phyloP scores from a whole-genome alignment of 1,140 invertebrate species.

The Magallana gigas region DNA sequence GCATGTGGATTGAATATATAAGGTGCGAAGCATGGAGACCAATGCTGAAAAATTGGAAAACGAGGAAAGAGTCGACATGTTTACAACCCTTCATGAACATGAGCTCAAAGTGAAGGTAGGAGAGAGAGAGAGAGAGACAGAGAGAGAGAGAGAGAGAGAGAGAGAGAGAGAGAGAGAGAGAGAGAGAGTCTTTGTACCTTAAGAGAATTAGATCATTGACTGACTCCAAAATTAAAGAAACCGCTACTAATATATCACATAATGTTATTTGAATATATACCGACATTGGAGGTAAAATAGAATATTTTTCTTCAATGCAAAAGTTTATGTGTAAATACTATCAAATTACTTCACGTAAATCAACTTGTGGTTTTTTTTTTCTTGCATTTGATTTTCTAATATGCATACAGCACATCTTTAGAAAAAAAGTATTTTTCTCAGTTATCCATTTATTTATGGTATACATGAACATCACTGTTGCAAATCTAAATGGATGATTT shows the following conservation, averaged over 20 bases:
- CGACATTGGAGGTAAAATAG: not conserved
- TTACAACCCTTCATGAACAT: slow-evolving; percentile 9
- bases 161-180: not conserved
- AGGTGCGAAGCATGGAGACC: not conserved
- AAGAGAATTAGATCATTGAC: not conserved
- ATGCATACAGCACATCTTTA: too few relatives aligned
- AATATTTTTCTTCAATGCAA: not conserved
- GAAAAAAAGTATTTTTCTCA: too few relatives aligned
- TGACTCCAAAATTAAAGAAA: not conserved
- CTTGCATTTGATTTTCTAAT: too few relatives aligned
- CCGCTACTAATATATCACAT: not conserved
- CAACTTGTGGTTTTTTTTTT: too few relatives aligned
- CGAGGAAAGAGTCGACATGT: not conserved
- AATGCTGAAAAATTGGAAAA: not conserved
- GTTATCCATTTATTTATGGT: too few relatives aligned
- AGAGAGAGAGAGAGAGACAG: slow-evolving; percentile 3
- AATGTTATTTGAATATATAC: not conserved
- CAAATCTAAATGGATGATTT: too few relatives aligned
- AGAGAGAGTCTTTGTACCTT: not conserved
- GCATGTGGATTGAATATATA: not conserved
- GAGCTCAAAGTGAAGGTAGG: slow-evolving; percentile 14
- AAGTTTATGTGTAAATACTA: not conserved
- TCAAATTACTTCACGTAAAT: too few relatives aligned
- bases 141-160: slow-evolving; percentile 14
- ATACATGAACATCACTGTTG: too few relatives aligned